phyloP scores from a whole-genome alignment of 2,113 vertebrate species.

The Dipodomys spectabilis region DNA sequence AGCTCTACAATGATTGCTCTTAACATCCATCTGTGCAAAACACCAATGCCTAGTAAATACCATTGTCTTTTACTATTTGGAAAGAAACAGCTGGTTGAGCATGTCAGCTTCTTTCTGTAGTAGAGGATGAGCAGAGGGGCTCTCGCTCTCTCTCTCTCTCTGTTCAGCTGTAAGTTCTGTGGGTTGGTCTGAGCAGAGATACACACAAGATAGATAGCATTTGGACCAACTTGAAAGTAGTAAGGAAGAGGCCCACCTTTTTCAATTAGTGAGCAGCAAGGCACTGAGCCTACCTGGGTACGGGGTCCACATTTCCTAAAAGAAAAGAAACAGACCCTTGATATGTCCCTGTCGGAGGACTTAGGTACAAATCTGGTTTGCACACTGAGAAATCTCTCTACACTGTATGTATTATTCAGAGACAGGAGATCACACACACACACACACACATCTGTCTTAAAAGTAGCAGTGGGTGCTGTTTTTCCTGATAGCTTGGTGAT shows the following conservation, averaged over 20 bases:
- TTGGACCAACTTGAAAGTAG: conserved; percentile 25
- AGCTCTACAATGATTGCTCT: conserved; percentile 13
- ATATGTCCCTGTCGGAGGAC: background rate
- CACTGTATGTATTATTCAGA: background rate
- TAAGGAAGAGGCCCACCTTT: conserved; percentile 46
- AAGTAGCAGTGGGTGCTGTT: background rate
- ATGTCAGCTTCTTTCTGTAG: background rate
- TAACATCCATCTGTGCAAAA: conserved; percentile 54
- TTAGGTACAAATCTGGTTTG: background rate
- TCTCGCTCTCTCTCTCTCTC: no score
- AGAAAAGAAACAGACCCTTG: conserved; percentile 49
- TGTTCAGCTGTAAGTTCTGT: background rate
- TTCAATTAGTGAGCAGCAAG: background rate
- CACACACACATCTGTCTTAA: background rate
- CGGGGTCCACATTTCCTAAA: conserved; percentile 24
- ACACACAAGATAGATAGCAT: accelerated
- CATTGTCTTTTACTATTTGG: background rate
- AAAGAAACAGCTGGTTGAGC: no score
- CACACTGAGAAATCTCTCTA: conserved; percentile 1
- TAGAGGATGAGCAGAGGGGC: background rate
- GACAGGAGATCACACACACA: background rate
- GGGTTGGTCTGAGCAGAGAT: background rate
- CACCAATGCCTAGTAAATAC: conserved; percentile 43
- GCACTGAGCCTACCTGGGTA: conserved; percentile 38
- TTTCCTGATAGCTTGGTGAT: no score